A percentile compares a stretch with the other conserved stretches of the same genome.
phyloP scores from a whole-genome alignment of 2,797 vertebrate species.

The Australoheros facetus region DNA sequence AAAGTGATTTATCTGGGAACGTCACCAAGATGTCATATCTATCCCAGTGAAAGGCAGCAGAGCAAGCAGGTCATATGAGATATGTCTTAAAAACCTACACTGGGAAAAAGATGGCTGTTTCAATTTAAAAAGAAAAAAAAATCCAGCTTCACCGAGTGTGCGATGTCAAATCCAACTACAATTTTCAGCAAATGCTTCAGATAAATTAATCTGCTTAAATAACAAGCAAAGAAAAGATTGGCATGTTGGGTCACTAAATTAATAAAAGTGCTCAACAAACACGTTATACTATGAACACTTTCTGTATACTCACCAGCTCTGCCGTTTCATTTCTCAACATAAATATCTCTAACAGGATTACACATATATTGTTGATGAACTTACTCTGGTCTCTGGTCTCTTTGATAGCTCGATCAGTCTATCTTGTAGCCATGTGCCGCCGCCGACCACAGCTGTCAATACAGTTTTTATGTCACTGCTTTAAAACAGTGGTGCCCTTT shows the following conservation, averaged over 20 bases:
- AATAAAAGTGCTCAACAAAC: not conserved
- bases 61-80: slow-evolving; percentile 77
- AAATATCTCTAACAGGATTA: not conserved
- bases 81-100: slow-evolving; percentile 67
- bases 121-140: slow-evolving; percentile 51
- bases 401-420: slow-evolving; percentile 30
- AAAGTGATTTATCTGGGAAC: slow-evolving; percentile 79
- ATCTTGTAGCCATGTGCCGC: slow-evolving; percentile 12
- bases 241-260: not conserved
- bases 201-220: slow-evolving; percentile 32
- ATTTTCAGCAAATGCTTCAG: slow-evolving; percentile 24
- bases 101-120: slow-evolving; percentile 62
- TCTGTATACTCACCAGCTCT: not conserved
- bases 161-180: slow-evolving; percentile 50
- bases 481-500: slow-evolving; percentile 53
- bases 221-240: not conserved
- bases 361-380: not conserved
- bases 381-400: slow-evolving; percentile 11
- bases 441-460: slow-evolving; percentile 62
- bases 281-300: not conserved
- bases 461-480: slow-evolving; percentile 55
- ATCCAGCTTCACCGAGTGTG: slow-evolving; percentile 48
- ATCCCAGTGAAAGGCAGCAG: slow-evolving; percentile 73
- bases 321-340: not conserved
- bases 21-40: slow-evolving; percentile 75